Base-by-base conservation (phyloP, 2,113 vertebrate species). In the Bufo gargarizans region DNA sequence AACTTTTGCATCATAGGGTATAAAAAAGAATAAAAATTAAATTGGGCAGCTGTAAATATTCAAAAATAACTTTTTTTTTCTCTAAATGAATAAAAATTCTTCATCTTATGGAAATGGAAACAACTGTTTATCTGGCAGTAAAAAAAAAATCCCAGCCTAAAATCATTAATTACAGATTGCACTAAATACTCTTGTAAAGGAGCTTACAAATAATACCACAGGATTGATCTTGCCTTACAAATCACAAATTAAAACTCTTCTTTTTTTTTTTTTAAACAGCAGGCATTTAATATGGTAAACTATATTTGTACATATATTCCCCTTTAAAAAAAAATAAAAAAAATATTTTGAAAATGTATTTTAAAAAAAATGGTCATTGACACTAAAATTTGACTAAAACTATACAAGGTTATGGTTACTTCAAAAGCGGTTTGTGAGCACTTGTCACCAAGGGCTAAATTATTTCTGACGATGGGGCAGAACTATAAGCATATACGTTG, bases 361-460 rank as follows among this genome's bases (percentile, higher is more conserved):
- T 33, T 72, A 53, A 14, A 67, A 20, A 7, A 53, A 17, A 50
- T 19, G 45, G 65, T 22, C 13, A 43, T 5, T 10, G 49, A 55
- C n/a, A 65, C 22, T 50, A 67, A 69, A 56, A 69, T 87, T n/a
- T 71, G 20, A 45, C 78, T 86, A 86, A 86, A 20, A 56, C 55
- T 22, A 11, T 16, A 45, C 20, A 22, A 71, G 49, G 59, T 86
- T 78, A 71, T 53, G 55, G 11, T 84, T 33, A 0, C 86, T 91
- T 90, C 90, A 77, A 89, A 89, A 83, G 45, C 19, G 19, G 14
- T 67, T 67, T 86, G 88, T 0, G 8, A 89, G 90, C 83, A 89
- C 87, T 69, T 91, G 89, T 92, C 84, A 91, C 91, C 90, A 12
- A 90, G 90, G 93, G 91, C 91, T 91, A 91, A 91, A 93, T 87